Evolutionary conservation across 2,888 invertebrate genomes (phyloP).

Genomic region (Theodoxus fluviatilis): DNA sequence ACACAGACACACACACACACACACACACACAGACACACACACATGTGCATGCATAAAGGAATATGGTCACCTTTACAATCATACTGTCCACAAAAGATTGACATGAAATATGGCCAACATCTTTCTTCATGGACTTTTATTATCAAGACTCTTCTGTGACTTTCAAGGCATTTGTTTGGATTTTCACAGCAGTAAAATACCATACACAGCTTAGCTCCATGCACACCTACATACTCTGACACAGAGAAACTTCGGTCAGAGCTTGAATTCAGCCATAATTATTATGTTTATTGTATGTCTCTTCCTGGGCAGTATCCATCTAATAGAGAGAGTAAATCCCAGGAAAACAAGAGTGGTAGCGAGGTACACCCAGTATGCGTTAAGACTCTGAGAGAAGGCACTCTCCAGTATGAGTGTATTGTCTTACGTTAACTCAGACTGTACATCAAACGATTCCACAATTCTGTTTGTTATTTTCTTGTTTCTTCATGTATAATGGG

Average conservation of each 20-base stretch:
- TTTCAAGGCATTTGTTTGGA: background rate
- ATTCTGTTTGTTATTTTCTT: background rate
- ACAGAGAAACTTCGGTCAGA: background rate
- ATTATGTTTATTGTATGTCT: too few relatives aligned
- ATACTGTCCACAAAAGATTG: too few relatives aligned
- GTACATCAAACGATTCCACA: background rate
- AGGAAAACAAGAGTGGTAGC: too few relatives aligned
- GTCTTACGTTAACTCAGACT: too few relatives aligned
- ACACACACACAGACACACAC: slow-evolving; percentile 22
- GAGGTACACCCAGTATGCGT: too few relatives aligned
- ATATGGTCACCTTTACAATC: background rate
- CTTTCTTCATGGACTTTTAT: background rate
- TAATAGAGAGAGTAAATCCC: too few relatives aligned
- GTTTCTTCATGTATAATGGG: background rate
- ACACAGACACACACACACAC: slow-evolving; percentile 13
- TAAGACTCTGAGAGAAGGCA: too few relatives aligned
- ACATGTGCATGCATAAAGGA: background rate
- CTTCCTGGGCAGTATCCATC: too few relatives aligned
- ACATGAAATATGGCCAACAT: background rate
- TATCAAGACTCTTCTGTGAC: background rate
- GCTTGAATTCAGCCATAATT: too few relatives aligned
- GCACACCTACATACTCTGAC: background rate
- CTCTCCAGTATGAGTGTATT: too few relatives aligned
- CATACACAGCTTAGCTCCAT: too few relatives aligned
- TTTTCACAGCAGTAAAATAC: too few relatives aligned